Conservation (phyloP, 2,797 vertebrate species). For the Xiphorhynchus erythropygius region DNA sequence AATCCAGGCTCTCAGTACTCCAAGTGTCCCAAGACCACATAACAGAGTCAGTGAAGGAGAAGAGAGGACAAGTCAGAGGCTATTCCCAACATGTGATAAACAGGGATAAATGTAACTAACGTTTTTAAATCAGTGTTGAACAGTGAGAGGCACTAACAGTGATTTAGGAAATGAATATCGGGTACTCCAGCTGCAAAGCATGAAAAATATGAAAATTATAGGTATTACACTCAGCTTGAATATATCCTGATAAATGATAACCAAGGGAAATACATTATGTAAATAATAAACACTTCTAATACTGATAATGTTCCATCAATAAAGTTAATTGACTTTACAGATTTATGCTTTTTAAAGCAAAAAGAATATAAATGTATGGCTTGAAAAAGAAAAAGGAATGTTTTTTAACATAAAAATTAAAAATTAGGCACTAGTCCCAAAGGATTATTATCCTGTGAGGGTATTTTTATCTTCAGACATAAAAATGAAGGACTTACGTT, state of each 20-base stretch:
- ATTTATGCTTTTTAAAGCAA: not conserved
- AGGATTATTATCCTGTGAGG: not conserved
- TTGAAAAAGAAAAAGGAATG: not conserved
- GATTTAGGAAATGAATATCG: not conserved
- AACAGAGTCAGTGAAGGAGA: not conserved
- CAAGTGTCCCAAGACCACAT: not conserved
- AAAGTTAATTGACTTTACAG: not conserved
- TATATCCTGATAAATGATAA: not conserved
- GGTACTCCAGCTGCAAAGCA: not conserved
- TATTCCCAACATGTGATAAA: not conserved
- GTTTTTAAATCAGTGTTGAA: not conserved
- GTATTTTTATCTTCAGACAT: not conserved
- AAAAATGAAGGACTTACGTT: conserved; percentile 84
- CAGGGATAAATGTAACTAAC: not conserved
- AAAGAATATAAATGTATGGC: not conserved
- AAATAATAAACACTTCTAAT: not conserved
- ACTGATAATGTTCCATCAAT: not conserved
- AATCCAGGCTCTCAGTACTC: not conserved
- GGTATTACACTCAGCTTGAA: not conserved
- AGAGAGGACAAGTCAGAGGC: not conserved
- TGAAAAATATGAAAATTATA: not conserved
- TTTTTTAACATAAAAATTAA: not conserved
- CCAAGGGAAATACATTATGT: not conserved
- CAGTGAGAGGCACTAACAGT: not conserved
- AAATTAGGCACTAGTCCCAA: not conserved